phyloP scores from a whole-genome alignment of 2,888 invertebrate species.

The Caenorhabditis sp. region DNA sequence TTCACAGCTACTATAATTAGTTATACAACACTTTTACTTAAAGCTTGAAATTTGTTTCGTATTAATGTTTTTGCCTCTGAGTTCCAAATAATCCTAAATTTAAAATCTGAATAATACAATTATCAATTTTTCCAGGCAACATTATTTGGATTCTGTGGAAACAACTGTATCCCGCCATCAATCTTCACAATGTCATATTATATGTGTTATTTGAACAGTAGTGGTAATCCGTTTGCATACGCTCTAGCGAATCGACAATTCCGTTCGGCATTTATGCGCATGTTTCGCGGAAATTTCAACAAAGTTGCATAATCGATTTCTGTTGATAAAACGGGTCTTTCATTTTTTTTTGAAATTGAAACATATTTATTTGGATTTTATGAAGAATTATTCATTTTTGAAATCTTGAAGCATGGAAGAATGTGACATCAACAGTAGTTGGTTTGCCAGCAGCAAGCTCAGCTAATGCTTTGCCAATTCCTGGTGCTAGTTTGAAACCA shows the following conservation, averaged over 20 bases:
- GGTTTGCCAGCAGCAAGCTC: slow-evolving; percentile 44
- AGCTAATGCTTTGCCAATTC: slow-evolving; percentile 46
- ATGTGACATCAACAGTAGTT: slow-evolving; percentile 49
- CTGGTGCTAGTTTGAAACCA: slow-evolving; percentile 66
- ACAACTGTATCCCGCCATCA: slow-evolving; percentile 67
- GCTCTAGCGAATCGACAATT: slow-evolving; percentile 71
- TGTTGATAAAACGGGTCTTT: neutral
- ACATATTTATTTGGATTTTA: neutral
- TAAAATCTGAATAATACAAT: too few species aligned
- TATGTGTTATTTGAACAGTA: slow-evolving; percentile 70
- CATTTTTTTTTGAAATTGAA: neutral
- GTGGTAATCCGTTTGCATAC: slow-evolving; percentile 70
- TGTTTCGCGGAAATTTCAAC: slow-evolving; percentile 65
- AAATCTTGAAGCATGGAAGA: slow-evolving; percentile 31
- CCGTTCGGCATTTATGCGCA: slow-evolving; percentile 65
- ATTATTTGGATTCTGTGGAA: slow-evolving; percentile 70
- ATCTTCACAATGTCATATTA: slow-evolving; percentile 70
- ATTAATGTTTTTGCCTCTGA: too few species aligned
- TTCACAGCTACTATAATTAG: too few species aligned
- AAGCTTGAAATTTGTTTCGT: too few species aligned
- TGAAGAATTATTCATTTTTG: neutral
- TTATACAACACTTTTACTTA: too few species aligned
- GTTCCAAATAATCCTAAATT: too few species aligned
- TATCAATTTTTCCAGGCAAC: slow-evolving; percentile 68
- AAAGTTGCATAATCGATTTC: slow-evolving; percentile 31